These are phyloP conservation scores for Oryzias woworae DNA, from an alignment of 2,113 vertebrate species.

Conservation along the genomic window DNA sequence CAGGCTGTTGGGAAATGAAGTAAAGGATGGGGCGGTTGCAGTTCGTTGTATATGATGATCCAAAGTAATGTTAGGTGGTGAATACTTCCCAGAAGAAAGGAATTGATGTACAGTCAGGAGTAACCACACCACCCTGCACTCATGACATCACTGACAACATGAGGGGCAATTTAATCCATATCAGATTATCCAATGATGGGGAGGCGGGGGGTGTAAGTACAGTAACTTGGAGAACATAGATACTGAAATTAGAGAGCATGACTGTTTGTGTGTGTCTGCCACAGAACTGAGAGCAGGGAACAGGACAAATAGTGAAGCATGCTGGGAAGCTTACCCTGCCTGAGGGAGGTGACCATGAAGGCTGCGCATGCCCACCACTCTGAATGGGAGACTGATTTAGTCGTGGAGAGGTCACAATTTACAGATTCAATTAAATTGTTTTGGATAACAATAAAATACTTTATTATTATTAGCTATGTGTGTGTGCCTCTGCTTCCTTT, in stretches of 20 bases:
- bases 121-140: conserved; percentile 2
- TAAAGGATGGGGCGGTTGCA: conserved; percentile 7
- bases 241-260: conserved; percentile 29
- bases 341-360: neutral
- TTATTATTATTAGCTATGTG: neutral
- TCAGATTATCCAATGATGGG: conserved; percentile 66
- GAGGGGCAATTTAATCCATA: conserved; percentile 66
- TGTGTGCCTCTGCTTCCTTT: conserved; percentile 1
- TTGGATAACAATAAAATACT: no score
- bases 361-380: neutral
- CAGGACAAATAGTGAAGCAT: conserved; percentile 14
- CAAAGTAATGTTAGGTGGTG: neutral
- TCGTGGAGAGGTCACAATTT: neutral
- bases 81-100: neutral
- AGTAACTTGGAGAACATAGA: conserved; percentile 55
- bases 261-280: neutral
- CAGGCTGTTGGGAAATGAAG: conserved; percentile 48
- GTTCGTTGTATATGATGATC: conserved; percentile 17
- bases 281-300: conserved; percentile 1
- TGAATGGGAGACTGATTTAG: neutral
- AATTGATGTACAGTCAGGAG: neutral
- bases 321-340: neutral
- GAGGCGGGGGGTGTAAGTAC: conserved; percentile 15
- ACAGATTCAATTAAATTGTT: no score
- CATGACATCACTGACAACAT: conserved; percentile 56